Base-by-base conservation (phyloP, 23 tunicate species). In the Styela clava region DNA sequence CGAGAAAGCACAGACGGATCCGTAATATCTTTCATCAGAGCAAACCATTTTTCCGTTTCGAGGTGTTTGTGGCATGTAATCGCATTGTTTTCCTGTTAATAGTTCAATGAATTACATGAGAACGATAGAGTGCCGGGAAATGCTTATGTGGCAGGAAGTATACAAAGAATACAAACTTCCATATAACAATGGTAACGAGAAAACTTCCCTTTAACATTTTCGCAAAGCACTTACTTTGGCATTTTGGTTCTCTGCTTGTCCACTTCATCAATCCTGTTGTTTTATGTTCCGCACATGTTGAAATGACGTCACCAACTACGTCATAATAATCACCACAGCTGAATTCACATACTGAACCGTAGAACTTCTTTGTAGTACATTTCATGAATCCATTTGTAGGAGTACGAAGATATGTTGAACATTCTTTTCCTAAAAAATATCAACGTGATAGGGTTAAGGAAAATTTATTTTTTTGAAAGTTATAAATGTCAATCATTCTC, bases 311-410 rank as follows among this genome's bases (percentile, higher is more conserved):
- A 22, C 85, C 85, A 68, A 35, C 69, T 16, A 82, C 36, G n/a
- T 51, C 24, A 56, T 82, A 82, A n/a, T 77, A 76, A 26, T 74
- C 78, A 30, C 5, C 31, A 63, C 87, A 83, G 9, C 34, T 62
- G 63, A 74, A 83, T 9, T 23, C 19, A 33, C 87, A 83, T 3
- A 19, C 34, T 7, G 87, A 83, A 61, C 81, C 74, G 81, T 31
- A 63, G 3, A 74, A 63, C 19, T 74, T 74, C 31, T 26, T 52
- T 21, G 74, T 32, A 34, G 68, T 63, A 70, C 87, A 83, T n/a
- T 21, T 26, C 21, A 35, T 35, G 24, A 1, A 79, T 19, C 81
- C 87, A 33, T 83, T 67, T 67, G 71, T 67, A 16, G 71, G 71
- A 18, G 71, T 22, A 18, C 1, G 2, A 24, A 67, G 71, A 29